Evolutionary conservation across 2,113 vertebrate species (phyloP), one percentile per base, ranked within the genome.

Genomic region (Pimephales promelas): DNA sequence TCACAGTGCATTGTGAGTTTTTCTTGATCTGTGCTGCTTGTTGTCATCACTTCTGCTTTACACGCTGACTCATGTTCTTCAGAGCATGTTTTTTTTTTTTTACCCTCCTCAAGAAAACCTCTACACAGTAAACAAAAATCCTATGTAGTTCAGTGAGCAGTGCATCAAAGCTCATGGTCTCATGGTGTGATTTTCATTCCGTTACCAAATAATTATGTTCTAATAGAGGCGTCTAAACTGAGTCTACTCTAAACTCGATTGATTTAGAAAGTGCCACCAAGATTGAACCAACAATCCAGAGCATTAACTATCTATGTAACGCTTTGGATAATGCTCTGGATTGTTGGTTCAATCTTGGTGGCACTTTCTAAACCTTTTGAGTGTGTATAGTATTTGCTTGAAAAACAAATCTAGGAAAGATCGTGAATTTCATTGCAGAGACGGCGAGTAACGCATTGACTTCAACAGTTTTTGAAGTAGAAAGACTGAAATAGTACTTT

Each of bases 11-110:
- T 76, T 86, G 64, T 81, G 71, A 59, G 78, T 82, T 80, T 80
- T 59, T 78, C 83, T 82, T 31, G 64, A 82, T 84, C 73, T 87
- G 43, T 76, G 78, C 79, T 47, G 79, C 83, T 87, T 77, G 66
- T 82, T 82, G 79, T 77, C 82, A 73, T 81, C 79, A 45, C 54
- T 71, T 56, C 54, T 87, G 82, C 75, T 62, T 79, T 77, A 75
- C 40, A 74, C 26, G 47, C 84, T 82, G 71, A 56, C 77, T 64
- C 56, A 40, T 81, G 73, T 82, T 84, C 64, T 83, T 68, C 57
- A 62, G 31, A 82, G 73, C 77, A 70, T 45, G 34, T 86, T 66
- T 81, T 43, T 47, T 75, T 56, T 36, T 83, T 87, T 61, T 43
- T 73, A 59, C 57, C 82, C 75, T 87, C 34, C 54, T 59, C 72